Conservation (phyloP, 2,888 invertebrate species). For the Himalopsyche japonica region DNA sequence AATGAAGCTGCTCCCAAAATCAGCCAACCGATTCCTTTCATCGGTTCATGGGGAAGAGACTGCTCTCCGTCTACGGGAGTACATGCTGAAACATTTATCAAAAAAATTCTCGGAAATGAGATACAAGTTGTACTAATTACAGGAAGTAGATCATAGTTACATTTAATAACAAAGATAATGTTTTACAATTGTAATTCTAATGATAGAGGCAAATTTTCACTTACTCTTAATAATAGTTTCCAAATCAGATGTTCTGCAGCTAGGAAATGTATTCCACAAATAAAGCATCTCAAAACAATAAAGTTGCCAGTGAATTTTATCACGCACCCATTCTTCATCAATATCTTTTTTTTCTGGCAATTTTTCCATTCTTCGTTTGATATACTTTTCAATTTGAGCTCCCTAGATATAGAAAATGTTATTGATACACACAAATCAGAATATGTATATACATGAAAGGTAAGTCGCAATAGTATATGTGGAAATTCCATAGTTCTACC, state of each 20-base stretch:
- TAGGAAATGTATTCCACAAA: constrained; percentile 69
- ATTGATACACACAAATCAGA: neutral
- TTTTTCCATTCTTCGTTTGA: constrained; percentile 48
- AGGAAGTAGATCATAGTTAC: too few relatives aligned
- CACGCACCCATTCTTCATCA: constrained; percentile 42
- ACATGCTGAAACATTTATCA: constrained; percentile 41
- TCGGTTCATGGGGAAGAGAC: constrained; percentile 53
- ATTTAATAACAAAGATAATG: too few relatives aligned
- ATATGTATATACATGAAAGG: too few relatives aligned
- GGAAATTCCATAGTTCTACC: too few relatives aligned
- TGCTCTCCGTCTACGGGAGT: constrained; percentile 46
- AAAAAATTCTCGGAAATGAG: too few relatives aligned
- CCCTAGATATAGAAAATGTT: constrained; percentile 42
- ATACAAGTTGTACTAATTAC: too few relatives aligned
- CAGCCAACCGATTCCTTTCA: constrained; percentile 58
- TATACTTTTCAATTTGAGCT: constrained; percentile 52
- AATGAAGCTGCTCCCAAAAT: constrained; percentile 57
- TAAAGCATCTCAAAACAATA: constrained; percentile 68
- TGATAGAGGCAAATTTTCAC: neutral
- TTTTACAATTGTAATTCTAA: too few relatives aligned
- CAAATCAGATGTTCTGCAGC: constrained; percentile 53
- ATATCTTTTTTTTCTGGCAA: constrained; percentile 36
- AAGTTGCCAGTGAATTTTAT: constrained; percentile 57
- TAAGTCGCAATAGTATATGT: too few relatives aligned
- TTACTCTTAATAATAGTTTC: constrained; percentile 52